Evolutionary conservation across 1,140 invertebrate species (phyloP).

Genomic region (Drosophila auraria): DNA sequence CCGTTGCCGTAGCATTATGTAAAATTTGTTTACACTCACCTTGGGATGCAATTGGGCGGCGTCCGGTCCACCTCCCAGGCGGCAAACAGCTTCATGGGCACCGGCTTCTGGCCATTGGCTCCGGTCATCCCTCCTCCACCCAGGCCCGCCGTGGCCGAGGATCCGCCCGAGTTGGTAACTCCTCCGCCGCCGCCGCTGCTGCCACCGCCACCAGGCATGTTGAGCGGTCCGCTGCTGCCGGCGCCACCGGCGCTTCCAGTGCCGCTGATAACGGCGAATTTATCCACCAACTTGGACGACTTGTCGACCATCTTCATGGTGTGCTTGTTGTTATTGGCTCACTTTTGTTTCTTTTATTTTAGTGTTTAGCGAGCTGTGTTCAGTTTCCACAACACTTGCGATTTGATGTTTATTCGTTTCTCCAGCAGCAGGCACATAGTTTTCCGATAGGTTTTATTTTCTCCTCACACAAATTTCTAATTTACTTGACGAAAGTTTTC

Average conservation of each 20-base stretch:
- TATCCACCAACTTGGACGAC: slow-evolving; percentile 83
- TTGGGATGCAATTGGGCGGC: slow-evolving; percentile 97
- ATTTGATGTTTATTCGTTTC: slow-evolving; percentile 23
- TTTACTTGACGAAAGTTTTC: slow-evolving; percentile 20
- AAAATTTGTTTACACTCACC: slow-evolving; percentile 87
- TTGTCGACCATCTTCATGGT: slow-evolving; percentile 84
- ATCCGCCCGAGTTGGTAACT: slow-evolving; percentile 30
- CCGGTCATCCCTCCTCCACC: slow-evolving; percentile 29
- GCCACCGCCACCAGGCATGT: slow-evolving; percentile 23
- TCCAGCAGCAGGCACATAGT: slow-evolving; percentile 34
- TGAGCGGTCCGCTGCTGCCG: slow-evolving; percentile 25
- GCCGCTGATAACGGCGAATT: slow-evolving; percentile 70
- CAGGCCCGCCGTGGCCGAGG: slow-evolving; percentile 27
- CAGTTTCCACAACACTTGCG: slow-evolving; percentile 38
- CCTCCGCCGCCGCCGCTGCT: slow-evolving; percentile 25
- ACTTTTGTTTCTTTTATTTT: slow-evolving; percentile 9
- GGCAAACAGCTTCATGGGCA: slow-evolving; percentile 98
- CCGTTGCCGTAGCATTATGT: slow-evolving; percentile 10
- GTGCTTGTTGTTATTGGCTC: slow-evolving; percentile 38
- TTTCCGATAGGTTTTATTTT: slow-evolving; percentile 11
- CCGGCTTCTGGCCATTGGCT: slow-evolving; percentile 88
- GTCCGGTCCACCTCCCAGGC: slow-evolving; percentile 99
- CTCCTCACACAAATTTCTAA: slow-evolving; percentile 25
- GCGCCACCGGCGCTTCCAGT: slow-evolving; percentile 29
- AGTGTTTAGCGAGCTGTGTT: slow-evolving; percentile 30